Percentiles rank a stretch among this genome's conserved stretches.
These are phyloP conservation scores for Phyllotis vaccarum DNA, from an alignment of 2,797 vertebrate species.

Conservation along the genomic window DNA sequence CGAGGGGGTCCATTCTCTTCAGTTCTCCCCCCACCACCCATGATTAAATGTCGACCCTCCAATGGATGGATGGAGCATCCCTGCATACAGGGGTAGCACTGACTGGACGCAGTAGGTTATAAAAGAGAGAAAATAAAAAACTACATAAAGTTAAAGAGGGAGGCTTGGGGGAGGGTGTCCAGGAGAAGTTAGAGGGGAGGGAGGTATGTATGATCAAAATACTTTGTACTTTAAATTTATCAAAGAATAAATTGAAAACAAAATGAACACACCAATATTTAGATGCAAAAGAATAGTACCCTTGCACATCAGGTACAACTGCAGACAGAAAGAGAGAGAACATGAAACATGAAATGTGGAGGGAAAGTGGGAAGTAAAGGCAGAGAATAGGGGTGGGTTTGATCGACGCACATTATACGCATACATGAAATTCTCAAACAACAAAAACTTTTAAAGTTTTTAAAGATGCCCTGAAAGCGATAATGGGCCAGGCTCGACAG, in stretches of 20 bases:
- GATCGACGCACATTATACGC: background rate
- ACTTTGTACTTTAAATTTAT: background rate
- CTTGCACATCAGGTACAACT: background rate
- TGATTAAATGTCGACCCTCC: background rate
- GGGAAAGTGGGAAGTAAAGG: background rate
- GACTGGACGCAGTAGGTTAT: background rate
- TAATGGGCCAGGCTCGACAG: background rate
- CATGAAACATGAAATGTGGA: background rate
- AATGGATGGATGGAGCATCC: background rate
- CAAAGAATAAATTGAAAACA: background rate
- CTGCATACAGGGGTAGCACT: background rate
- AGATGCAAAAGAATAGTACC: background rate
- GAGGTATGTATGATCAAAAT: background rate
- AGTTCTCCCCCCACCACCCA: no score
- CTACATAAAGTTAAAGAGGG: background rate
- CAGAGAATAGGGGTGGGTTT: background rate
- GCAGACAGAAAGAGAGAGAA: background rate
- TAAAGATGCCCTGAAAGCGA: background rate
- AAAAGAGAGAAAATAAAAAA: background rate
- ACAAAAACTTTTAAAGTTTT: background rate
- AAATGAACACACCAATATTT: background rate
- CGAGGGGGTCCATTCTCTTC: background rate
- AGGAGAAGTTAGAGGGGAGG: no score
- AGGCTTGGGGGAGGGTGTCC: background rate
- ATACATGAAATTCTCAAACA: background rate